Evolutionary conservation across 1,140 invertebrate genomes (phyloP).

Genomic region (Orchesella cincta): DNA sequence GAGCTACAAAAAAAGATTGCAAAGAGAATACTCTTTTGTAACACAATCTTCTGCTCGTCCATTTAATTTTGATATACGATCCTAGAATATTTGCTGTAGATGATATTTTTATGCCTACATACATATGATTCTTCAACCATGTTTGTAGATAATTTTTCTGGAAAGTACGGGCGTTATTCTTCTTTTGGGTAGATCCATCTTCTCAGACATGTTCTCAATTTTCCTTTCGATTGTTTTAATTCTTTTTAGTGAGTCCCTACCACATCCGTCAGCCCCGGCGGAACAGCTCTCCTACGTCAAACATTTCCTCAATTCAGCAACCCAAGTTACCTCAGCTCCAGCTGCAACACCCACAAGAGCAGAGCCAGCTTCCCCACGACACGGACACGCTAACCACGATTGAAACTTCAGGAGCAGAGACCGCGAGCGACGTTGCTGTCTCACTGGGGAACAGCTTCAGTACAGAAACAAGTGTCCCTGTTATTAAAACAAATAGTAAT

Average conservation of each 20-base stretch:
- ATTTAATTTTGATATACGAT: too few relatives aligned
- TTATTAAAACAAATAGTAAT: not conserved
- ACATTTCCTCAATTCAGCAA: not conserved
- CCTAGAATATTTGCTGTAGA: too few relatives aligned
- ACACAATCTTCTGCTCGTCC: too few relatives aligned
- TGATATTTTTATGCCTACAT: too few relatives aligned
- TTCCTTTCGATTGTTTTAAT: not conserved
- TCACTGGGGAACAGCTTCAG: not conserved
- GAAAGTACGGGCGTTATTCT: too few relatives aligned
- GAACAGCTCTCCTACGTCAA: conserved; percentile 15
- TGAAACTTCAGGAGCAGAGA: not conserved
- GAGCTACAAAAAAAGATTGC: too few relatives aligned
- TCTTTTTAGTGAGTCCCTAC: conserved; percentile 11
- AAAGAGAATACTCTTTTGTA: too few relatives aligned
- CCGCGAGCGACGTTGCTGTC: not conserved
- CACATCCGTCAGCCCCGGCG: conserved; percentile 2
- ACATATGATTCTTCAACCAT: too few relatives aligned
- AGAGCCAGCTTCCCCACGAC: not conserved
- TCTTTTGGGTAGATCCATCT: too few relatives aligned
- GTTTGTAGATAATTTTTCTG: too few relatives aligned
- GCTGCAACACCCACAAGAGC: not conserved
- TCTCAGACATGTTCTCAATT: too few relatives aligned
- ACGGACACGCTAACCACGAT: too few relatives aligned
- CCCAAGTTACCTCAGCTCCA: conserved; percentile 2
- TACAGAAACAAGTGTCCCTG: not conserved